Base-by-base conservation (phyloP, 2,113 vertebrate species). In the Hemibagrus wyckioides region DNA sequence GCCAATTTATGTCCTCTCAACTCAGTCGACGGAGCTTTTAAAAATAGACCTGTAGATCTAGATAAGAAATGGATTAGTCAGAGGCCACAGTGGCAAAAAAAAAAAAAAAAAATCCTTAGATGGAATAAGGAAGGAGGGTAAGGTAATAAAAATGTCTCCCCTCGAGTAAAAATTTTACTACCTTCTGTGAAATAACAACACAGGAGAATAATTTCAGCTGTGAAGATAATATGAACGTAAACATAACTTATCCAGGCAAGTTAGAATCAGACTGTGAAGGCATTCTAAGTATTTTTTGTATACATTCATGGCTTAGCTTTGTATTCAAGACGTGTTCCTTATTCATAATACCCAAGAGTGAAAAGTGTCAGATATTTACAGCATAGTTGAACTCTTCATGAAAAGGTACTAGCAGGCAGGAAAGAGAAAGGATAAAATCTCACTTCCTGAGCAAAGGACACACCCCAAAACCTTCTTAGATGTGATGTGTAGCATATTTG, bases 371-470 rank as follows among this genome's bases (percentile, higher is more conserved):
- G 54, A 82, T 44, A 65, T 44, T 80, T 81, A 41, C 44, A 59
- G 48, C 65, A 73, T 54, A 59, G 39, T 52, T 1, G 67, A 39
- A 63, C 57, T 17, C n/a, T 33, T 52, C n/a, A 69, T 83, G 21
- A 85, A 14, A 85, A 48, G 13, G 14, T 41, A 77, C 54, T 9
- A 44, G 39, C 79, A 87, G 85, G 80, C 82, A 75, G 85, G 65
- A 82, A 87, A 50, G 15, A 28, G n/a, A 44, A 80, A 63, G n/a
- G 52, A 69, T 57, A 73, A 48, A 63, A 85, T 85, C 87, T 88
- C 23, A 76, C 39, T 85, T 88, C 87, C 87, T 73, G 33, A 75
- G 56, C 48, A 28, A 30, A 2, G 14, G 56, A 85, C 50, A 81
- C 80, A 39, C 83, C 77, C 56, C 52, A 23, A n/a, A 76, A 57